phyloP scores from a whole-genome alignment of 2,113 vertebrate species.

The Cyphomyrus discorhynchus region DNA sequence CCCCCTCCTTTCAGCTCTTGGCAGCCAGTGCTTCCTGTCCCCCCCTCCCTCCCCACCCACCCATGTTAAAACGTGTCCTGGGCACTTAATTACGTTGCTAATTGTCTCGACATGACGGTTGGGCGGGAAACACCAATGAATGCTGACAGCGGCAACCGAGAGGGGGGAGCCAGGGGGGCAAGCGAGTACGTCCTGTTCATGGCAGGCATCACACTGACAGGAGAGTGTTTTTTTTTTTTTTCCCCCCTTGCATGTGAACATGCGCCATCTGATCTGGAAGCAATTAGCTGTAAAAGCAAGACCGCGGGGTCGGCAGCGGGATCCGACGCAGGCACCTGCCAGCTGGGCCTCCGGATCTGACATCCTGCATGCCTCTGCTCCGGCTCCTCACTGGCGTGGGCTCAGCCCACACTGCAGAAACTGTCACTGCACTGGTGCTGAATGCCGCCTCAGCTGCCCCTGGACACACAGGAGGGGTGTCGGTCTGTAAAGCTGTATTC shows the following conservation, averaged over 20 bases:
- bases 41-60: not conserved
- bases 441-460: not conserved
- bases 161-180: not conserved
- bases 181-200: not conserved
- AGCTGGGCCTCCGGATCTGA: not conserved
- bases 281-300: not conserved
- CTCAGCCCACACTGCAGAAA: not conserved
- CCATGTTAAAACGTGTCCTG: not conserved
- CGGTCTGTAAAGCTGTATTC: not conserved
- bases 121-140: constrained; percentile 39
- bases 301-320: not conserved
- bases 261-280: not conserved
- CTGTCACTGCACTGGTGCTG: not conserved
- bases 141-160: constrained; percentile 32
- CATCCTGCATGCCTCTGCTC: not conserved
- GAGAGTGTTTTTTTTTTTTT: not conserved
- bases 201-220: not conserved
- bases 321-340: not conserved
- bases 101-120: constrained; percentile 23
- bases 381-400: not conserved
- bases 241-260: not conserved
- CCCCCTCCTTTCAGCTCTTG: not conserved
- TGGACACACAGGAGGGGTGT: not conserved
- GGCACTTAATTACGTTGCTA: not conserved
- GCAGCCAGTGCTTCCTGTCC: not conserved